phyloP scores from a whole-genome alignment of 2,797 vertebrate species.

The Pipistrellus pygmaeus region DNA sequence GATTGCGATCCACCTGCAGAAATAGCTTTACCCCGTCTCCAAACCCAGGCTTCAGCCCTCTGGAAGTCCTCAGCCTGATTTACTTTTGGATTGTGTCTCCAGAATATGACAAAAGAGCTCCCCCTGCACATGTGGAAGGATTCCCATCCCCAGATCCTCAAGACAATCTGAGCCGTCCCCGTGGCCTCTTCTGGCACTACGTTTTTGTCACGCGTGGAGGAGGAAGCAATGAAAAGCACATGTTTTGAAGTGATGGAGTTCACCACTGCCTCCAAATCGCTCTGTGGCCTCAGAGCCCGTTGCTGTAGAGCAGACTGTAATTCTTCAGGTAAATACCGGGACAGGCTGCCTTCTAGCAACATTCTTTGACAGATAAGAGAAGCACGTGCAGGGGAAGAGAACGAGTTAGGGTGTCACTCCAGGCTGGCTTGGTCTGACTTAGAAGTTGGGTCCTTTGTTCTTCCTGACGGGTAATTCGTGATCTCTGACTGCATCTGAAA shows the following conservation, averaged over 20 bases:
- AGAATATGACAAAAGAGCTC: conserved; percentile 76
- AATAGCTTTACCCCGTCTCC: not conserved
- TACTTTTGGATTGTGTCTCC: conserved; percentile 69
- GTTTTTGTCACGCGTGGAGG: not conserved
- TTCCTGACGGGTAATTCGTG: not conserved
- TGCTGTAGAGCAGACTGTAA: not conserved
- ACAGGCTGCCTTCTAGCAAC: not conserved
- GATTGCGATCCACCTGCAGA: not conserved
- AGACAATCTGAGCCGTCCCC: conserved; percentile 53
- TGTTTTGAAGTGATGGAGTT: not conserved
- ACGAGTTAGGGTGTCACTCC: not conserved
- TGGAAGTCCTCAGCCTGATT: conserved; percentile 63
- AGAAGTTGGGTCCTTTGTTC: not conserved
- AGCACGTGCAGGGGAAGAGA: not conserved
- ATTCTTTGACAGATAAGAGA: not conserved
- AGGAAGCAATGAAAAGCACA: not conserved
- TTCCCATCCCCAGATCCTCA: conserved; percentile 39
- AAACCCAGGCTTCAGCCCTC: conserved; percentile 23
- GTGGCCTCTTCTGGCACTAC: not conserved
- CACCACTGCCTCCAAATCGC: not conserved
- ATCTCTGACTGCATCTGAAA: not conserved
- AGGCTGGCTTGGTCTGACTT: not conserved
- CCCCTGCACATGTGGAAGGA: conserved; percentile 22
- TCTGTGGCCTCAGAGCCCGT: not conserved
- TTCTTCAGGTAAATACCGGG: not conserved